Base-by-base conservation (phyloP, 2,797 vertebrate species). In the Pristis pectinata region DNA sequence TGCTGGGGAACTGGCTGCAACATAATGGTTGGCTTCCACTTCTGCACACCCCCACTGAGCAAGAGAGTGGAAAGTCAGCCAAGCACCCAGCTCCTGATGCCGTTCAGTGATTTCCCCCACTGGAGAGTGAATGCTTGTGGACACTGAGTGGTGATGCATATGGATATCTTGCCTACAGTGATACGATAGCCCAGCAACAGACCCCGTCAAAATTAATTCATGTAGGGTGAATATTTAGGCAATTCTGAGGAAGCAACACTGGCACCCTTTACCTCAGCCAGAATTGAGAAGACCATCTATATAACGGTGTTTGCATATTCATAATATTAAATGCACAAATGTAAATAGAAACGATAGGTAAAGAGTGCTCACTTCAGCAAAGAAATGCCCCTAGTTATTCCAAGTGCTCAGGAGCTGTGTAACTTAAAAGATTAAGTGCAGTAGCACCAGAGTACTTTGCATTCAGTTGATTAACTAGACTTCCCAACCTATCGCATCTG, bases 381-480 rank as follows among this genome's bases (percentile, higher is more conserved):
- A 67, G n/a, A 67, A 67, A 67, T 7, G n/a, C 59, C 87, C 87
- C 59, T 37, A 41, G 87, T 2, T 64, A 67, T 67, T 67, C 59
- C 19, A 41, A 67, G 91, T 8, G 87, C 59, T 91, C 59, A 8
- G 59, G 59, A 64, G 59, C 87, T 91, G 87, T 64, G 87, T 24
- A 24, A 19, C n/a, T 61, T 61, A 41, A 72, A 91, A 67, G 87
- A 91, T 91, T 91, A 64, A 91, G 87, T 64, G n/a, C n/a, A 67
- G 17, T 7, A 30, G 24, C 67, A 41, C 67, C 92, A 74, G 92
- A 70, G 30, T 74, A 74, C 70, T 93, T 93, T 93, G 92, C 97
- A 97, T 97, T 97, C 96, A 95, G 96, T 96, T 97, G 97, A 97
- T 97, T 96, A 97, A 97, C 96, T 96, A 96, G 96, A 96, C 94